Conservation (phyloP, 92 coral and sea anemone genomes). For the Porites cylindrica region DNA sequence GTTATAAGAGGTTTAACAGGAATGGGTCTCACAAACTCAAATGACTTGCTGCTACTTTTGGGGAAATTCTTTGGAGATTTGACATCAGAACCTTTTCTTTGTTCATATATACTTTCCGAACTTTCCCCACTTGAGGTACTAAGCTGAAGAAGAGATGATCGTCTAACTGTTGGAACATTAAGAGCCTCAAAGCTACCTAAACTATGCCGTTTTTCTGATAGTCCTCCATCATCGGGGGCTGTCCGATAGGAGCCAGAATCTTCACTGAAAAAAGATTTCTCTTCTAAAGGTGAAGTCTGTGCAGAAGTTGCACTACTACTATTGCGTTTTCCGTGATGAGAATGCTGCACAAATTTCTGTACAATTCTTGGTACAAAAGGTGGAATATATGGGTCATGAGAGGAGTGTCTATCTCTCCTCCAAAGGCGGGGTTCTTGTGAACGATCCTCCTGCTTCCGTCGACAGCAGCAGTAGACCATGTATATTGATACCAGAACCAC, state of each 20-base stretch:
- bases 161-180: constrained; percentile 77
- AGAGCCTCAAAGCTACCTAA: constrained; percentile 77
- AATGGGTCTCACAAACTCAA: constrained; percentile 96
- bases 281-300: constrained; percentile 91
- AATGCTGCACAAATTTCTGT: constrained; percentile 94
- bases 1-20: constrained; percentile 91
- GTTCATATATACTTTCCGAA: constrained; percentile 90
- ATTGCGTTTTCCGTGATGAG: constrained; percentile 80
- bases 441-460: constrained; percentile 81
- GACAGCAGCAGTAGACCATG: constrained; percentile 96
- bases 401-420: constrained; percentile 88
- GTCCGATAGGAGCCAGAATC: constrained; percentile 96
- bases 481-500: constrained; percentile 86
- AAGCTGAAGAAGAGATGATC: constrained; percentile 81
- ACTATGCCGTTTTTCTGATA: constrained; percentile 78
- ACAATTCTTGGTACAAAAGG: constrained; percentile 94
- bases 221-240: constrained; percentile 88
- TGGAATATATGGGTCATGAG: constrained; percentile 95
- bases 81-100: constrained; percentile 71
- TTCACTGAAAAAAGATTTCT: constrained; percentile 91
- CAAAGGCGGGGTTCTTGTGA: constrained; percentile 91
- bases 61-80: constrained; percentile 82
- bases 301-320: constrained; percentile 94
- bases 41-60: constrained; percentile 82
- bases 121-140: constrained; percentile 95